phyloP scores from a whole-genome alignment of 2,113 vertebrate species.

The Sander vitreus region DNA sequence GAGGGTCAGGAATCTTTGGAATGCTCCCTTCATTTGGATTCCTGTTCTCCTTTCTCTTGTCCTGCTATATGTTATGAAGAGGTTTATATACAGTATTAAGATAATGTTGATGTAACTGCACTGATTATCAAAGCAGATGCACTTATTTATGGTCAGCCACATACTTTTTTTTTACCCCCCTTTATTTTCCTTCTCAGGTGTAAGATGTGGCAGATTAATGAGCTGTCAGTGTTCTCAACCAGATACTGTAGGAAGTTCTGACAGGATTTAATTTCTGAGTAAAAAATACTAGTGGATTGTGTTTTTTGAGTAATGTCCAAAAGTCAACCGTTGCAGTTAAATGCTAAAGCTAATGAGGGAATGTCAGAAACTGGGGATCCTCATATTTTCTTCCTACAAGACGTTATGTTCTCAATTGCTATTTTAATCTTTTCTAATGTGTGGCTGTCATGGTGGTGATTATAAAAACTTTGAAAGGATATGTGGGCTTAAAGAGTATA shows the following conservation, averaged over 20 bases:
- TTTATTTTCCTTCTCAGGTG: neutral
- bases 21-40: slow-evolving; percentile 24
- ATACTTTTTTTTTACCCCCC: neutral
- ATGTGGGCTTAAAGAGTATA: neutral
- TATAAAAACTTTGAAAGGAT: neutral
- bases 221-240: neutral
- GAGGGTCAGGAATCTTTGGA: slow-evolving; percentile 28
- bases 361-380: neutral
- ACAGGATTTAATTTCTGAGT: neutral
- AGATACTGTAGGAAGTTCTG: neutral
- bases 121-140: slow-evolving; percentile 27
- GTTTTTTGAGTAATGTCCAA: slow-evolving; percentile 5
- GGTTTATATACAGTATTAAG: neutral
- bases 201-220: neutral
- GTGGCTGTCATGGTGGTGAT: neutral
- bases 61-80: neutral
- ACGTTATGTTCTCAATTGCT: neutral
- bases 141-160: neutral
- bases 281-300: neutral
- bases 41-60: neutral
- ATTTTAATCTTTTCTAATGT: neutral
- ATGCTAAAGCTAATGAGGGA: neutral
- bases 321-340: neutral
- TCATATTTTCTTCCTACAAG: neutral
- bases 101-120: neutral